These are phyloP conservation scores for Bombus waltoni DNA, from an alignment of 1,140 invertebrate species.

Conservation along the genomic window DNA sequence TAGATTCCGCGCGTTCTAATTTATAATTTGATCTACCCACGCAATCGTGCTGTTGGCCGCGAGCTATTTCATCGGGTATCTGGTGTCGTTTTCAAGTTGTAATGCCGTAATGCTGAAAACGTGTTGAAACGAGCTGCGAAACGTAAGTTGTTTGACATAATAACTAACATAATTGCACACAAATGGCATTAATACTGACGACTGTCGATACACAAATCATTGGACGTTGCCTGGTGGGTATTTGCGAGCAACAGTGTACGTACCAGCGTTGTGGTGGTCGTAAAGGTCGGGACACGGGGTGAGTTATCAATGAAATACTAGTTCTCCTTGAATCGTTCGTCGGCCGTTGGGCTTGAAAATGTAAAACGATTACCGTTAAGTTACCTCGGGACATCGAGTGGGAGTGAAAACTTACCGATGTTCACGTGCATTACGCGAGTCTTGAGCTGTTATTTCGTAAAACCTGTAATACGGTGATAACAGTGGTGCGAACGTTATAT, in stretches of 20 bases:
- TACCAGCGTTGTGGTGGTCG: no score
- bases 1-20: not conserved
- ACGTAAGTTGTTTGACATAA: not conserved
- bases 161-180: not conserved
- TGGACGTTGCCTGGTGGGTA: not conserved
- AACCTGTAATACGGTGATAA: constrained; percentile 48
- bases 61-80: not conserved
- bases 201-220: not conserved
- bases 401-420: not conserved
- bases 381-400: constrained; percentile 22
- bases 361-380: constrained; percentile 63
- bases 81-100: not conserved
- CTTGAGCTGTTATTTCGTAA: constrained; percentile 37
- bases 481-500: constrained; percentile 18
- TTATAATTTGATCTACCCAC: not conserved
- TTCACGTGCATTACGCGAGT: constrained; percentile 25
- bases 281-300: not conserved
- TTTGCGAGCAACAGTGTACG: not conserved
- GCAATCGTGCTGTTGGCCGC: not conserved
- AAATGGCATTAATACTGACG: constrained; percentile 3
- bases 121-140: not conserved
- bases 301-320: constrained; percentile 67
- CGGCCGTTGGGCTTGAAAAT: constrained; percentile 18
- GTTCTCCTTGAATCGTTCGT: constrained; percentile 33
- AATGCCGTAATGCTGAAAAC: constrained; percentile 28